Base-by-base conservation (phyloP, 53 echinoderm and acorn worm genomes). In the Holothuria leucospilota region DNA sequence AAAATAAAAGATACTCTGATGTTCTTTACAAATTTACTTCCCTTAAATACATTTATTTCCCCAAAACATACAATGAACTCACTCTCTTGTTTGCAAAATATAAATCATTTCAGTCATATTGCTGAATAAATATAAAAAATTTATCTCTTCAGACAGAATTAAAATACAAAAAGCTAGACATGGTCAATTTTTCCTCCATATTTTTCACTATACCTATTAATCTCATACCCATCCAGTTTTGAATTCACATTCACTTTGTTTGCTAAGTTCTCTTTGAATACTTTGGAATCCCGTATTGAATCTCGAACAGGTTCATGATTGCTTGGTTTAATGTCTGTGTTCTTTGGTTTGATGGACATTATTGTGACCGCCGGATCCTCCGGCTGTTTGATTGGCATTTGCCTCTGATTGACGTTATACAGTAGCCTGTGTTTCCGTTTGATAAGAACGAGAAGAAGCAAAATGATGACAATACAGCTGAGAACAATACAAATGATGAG, bases 231-330 rank as follows among this genome's bases (percentile, higher is more conserved):
- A 27, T 96, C 96, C 46, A 96, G 82, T 23, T 93, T 91, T 38
- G 86, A 72, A 29, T 79, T 87, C 74, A 86, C 89, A 56, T 85
- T 72, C 26, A 87, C 84, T 82, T 94, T 94, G 49, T 86, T 60
- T 8, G 89, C 93, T 46, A 93, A 70, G 87, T 96, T 96, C 84
- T 96, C 96, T 85, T 94, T 96, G 72, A 96, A 96, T 65, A 89
- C 86, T 82, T 90, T 91, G 29, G 96, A 96, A 62, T 94, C 96
- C 20, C 96, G 73, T 59, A 96, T 96, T 1, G 95, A 87, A 85
- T 94, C 94, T 8, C 94, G 89, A 39, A 88, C 89, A 26, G 82
- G 59, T 26, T 85, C 85, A 82, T 91, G 91, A 63, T 92, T 94
- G 63, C 83, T 95, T 77, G 90, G 95, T 83, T 95, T 95, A 15